Conservation (phyloP, 1,140 invertebrate species). For the Sycophila sp. region DNA sequence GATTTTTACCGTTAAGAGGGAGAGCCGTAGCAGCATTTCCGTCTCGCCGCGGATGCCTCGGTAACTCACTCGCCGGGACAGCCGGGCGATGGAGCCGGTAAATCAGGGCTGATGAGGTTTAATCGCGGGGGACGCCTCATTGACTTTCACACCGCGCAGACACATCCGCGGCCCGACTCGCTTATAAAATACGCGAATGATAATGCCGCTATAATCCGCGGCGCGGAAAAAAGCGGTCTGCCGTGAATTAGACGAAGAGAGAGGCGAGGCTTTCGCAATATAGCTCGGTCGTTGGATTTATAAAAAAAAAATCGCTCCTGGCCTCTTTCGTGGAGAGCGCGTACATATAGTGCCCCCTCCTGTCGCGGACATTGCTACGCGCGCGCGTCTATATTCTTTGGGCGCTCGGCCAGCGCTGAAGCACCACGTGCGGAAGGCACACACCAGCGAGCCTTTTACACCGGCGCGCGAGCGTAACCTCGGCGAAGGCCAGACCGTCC, state of each 20-base stretch:
- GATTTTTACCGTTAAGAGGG: slow-evolving; percentile 12
- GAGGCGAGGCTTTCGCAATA: slow-evolving; percentile 25
- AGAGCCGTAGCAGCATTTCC: background rate
- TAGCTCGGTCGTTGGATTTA: background rate
- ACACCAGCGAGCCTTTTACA: slow-evolving; percentile 29
- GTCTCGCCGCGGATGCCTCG: background rate
- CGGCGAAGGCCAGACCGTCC: slow-evolving; percentile 17
- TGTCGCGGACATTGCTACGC: background rate
- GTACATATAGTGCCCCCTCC: no score
- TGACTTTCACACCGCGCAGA: background rate
- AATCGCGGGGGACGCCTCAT: slow-evolving; percentile 2
- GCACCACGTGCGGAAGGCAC: slow-evolving; percentile 29
- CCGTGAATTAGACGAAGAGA: slow-evolving; percentile 42
- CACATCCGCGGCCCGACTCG: background rate
- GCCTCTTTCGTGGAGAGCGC: no score
- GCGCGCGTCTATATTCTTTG: slow-evolving; percentile 16
- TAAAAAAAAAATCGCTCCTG: slow-evolving; percentile 27
- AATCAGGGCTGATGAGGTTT: background rate
- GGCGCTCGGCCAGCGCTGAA: no score
- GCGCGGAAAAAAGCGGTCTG: slow-evolving; percentile 29
- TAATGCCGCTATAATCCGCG: background rate
- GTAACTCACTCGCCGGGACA: background rate
- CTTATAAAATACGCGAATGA: background rate
- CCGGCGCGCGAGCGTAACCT: slow-evolving; percentile 22
- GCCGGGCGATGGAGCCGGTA: background rate